phyloP scores from a whole-genome alignment of 1,140 invertebrate species.

The Meloidogyne hapla region DNA sequence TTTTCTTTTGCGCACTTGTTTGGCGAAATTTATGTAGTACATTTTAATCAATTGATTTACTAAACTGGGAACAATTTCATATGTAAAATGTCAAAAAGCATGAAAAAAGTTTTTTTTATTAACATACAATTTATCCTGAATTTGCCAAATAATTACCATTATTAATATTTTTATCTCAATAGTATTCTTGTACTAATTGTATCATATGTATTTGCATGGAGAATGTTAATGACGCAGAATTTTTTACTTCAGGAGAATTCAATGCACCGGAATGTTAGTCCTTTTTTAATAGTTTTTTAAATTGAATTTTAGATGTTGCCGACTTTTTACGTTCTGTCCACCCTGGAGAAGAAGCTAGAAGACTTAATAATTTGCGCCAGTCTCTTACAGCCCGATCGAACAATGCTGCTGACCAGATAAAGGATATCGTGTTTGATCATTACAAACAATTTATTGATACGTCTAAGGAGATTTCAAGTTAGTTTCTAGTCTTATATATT shows the following conservation, averaged over 20 bases:
- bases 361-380: slow-evolving; percentile 49
- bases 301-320: slow-evolving; percentile 49
- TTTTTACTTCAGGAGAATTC: slow-evolving; percentile 34
- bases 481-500: too few relatives aligned
- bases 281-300: not conserved
- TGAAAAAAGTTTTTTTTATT: too few relatives aligned
- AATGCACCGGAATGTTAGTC: slow-evolving; percentile 51
- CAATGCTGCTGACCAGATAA: slow-evolving; percentile 53
- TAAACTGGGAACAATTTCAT: not conserved
- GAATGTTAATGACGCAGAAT: not conserved
- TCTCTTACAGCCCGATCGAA: slow-evolving; percentile 46
- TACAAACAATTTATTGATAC: slow-evolving; percentile 63
- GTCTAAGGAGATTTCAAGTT: slow-evolving; percentile 61
- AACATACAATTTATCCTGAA: too few relatives aligned
- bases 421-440: slow-evolving; percentile 63
- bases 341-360: slow-evolving; percentile 52
- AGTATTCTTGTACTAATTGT: too few relatives aligned
- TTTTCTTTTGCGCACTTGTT: not conserved
- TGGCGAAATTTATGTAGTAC: not conserved
- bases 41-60: not conserved
- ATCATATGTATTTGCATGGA: not conserved
- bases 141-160: too few relatives aligned
- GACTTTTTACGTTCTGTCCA: slow-evolving; percentile 36
- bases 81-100: too few relatives aligned
- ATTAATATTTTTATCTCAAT: too few relatives aligned